Conservation (phyloP, 2,113 vertebrate species). For the Tyrannus savana region DNA sequence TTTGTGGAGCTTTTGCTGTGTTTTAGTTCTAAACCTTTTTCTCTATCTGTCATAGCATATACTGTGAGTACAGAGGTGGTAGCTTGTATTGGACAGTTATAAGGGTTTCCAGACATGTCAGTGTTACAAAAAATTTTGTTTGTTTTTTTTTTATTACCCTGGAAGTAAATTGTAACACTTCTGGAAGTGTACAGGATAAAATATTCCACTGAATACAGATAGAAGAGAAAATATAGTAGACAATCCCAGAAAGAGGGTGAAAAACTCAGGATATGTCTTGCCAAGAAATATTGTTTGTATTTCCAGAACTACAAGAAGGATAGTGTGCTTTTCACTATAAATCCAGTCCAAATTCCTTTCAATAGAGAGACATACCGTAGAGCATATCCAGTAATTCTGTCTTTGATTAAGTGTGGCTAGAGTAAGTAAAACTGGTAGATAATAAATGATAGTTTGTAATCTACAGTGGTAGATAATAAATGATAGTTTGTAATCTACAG, state of each 20-base stretch:
- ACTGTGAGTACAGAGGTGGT: neutral
- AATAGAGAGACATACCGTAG: neutral
- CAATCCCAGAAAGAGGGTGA: neutral
- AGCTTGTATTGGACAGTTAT: neutral
- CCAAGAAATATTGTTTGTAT: neutral
- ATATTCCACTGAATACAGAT: neutral
- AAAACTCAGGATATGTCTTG: neutral
- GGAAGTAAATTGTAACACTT: neutral
- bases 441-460: neutral
- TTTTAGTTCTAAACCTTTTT: neutral
- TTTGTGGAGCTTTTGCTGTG: neutral
- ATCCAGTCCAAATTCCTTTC: neutral
- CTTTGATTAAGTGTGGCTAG: too few relatives aligned
- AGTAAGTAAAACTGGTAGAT: neutral
- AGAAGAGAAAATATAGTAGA: neutral
- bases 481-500: neutral
- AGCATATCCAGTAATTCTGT: neutral
- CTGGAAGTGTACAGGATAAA: neutral
- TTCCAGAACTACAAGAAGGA: neutral
- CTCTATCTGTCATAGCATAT: neutral
- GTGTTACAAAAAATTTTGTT: neutral
- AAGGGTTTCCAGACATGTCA: neutral
- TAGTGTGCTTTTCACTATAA: neutral
- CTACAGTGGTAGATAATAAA: neutral
- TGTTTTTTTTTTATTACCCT: neutral